These are phyloP conservation scores for Ophiodon elongatus DNA, from an alignment of 2,113 vertebrate genomes.

Conservation along the genomic window DNA sequence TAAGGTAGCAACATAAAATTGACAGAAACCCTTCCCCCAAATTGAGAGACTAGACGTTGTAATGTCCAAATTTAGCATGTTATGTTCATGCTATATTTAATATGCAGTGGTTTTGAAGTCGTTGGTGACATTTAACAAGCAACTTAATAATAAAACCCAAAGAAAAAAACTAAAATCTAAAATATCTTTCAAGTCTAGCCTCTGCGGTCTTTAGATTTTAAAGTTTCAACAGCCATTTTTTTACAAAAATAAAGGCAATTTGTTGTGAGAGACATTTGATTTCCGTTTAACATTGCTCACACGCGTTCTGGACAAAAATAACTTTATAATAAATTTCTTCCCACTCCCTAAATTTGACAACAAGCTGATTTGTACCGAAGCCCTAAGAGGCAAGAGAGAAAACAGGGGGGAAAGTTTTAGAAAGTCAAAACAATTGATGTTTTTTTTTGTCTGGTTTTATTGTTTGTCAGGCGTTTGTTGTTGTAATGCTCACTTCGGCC, in stretches of 20 bases:
- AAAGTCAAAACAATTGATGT: too few species aligned
- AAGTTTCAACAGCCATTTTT: background rate
- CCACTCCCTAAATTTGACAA: background rate
- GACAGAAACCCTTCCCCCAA: background rate
- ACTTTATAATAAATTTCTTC: background rate
- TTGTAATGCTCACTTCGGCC: too few species aligned
- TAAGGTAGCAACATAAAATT: background rate
- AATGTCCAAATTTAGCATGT: background rate
- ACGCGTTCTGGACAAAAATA: background rate
- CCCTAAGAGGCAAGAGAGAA: background rate
- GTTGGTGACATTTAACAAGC: background rate
- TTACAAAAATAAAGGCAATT: background rate
- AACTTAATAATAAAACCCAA: background rate
- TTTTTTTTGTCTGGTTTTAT: too few species aligned
- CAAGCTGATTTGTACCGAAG: background rate
- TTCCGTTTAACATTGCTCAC: background rate
- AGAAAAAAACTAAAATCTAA: background rate
- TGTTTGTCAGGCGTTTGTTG: too few species aligned
- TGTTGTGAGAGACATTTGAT: background rate
- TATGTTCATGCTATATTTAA: background rate
- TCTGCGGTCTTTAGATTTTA: background rate
- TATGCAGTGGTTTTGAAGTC: background rate
- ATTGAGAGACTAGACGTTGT: too few species aligned
- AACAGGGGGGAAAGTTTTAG: too few species aligned
- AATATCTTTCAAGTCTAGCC: background rate